phyloP scores from a whole-genome alignment of 2,888 invertebrate genomes.

The Blera fallax region DNA sequence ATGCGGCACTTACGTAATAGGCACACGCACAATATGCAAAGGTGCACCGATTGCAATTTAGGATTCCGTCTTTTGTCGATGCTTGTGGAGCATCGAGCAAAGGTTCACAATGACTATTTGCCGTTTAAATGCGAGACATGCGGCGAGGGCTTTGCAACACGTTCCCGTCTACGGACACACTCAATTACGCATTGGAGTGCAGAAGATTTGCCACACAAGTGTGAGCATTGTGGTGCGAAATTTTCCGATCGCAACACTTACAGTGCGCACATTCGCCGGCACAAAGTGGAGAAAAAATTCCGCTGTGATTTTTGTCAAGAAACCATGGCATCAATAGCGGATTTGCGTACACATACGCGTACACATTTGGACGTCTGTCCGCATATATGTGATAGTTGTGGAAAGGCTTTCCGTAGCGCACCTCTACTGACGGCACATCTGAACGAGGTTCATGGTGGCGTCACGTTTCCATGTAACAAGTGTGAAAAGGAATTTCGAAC shows the following conservation, averaged over 20 bases:
- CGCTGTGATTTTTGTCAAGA: constrained; percentile 32
- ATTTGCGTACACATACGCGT: constrained; percentile 27
- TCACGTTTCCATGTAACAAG: constrained; percentile 13
- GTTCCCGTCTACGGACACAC: constrained; percentile 32
- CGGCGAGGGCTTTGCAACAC: constrained; percentile 39
- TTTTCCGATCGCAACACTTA: constrained; percentile 28
- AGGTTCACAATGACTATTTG: constrained; percentile 37
- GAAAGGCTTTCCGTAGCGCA: constrained; percentile 9
- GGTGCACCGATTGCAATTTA: constrained; percentile 55
- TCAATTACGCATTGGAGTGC: constrained; percentile 28
- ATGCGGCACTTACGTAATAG: constrained; percentile 52
- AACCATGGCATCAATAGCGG: neutral
- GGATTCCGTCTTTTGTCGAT: constrained; percentile 51
- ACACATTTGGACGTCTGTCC: constrained; percentile 19
- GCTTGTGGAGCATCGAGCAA: constrained; percentile 48
- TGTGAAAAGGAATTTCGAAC: constrained; percentile 22
- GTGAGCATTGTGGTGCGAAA: constrained; percentile 40
- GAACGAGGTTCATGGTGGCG: constrained; percentile 36
- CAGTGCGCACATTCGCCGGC: constrained; percentile 21
- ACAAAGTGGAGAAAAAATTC: constrained; percentile 15
- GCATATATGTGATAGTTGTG: constrained; percentile 50
- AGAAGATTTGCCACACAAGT: constrained; percentile 35
- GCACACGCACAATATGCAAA: constrained; percentile 46
- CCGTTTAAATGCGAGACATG: constrained; percentile 62
- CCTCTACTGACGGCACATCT: constrained; percentile 25